phyloP scores from a whole-genome alignment of 1,140 invertebrate species.

The Aphidius gifuensis region DNA sequence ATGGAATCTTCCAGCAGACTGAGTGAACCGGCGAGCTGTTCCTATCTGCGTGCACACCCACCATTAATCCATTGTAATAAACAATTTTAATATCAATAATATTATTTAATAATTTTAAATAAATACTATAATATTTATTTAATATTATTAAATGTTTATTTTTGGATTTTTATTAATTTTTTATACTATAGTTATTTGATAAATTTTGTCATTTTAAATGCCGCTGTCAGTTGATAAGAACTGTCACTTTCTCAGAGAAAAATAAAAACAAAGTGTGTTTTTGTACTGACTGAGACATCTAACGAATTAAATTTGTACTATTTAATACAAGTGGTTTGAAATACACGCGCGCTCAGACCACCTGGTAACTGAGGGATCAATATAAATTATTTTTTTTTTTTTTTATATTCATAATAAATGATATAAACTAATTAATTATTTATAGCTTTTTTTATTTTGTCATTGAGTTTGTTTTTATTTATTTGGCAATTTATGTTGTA shows the following conservation, averaged over 20 bases:
- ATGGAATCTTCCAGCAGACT: slow-evolving; percentile 55
- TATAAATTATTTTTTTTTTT: slow-evolving; percentile 32
- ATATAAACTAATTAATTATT: too few species aligned
- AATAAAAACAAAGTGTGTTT: slow-evolving; percentile 29
- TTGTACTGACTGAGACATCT: slow-evolving; percentile 5
- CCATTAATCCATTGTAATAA: slow-evolving; percentile 27
- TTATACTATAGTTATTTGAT: slow-evolving; percentile 33
- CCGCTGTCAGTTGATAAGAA: slow-evolving; percentile 42
- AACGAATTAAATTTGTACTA: neutral
- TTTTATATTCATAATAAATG: too few species aligned
- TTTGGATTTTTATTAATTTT: neutral
- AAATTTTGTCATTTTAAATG: slow-evolving; percentile 28
- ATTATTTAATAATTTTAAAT: neutral
- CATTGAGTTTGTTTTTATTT: too few species aligned
- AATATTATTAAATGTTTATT: neutral
- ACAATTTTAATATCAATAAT: slow-evolving; percentile 21
- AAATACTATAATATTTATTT: neutral
- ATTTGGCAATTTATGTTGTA: too few species aligned
- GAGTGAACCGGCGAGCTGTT: slow-evolving; percentile 48
- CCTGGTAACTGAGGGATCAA: slow-evolving; percentile 40
- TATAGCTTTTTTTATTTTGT: too few species aligned
- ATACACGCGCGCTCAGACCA: slow-evolving; percentile 25
- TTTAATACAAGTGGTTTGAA: slow-evolving; percentile 5
- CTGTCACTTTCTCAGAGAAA: slow-evolving; percentile 34
- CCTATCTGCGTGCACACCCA: slow-evolving; percentile 46